These are phyloP conservation scores for Yponomeuta cagnagella DNA, from an alignment of 2,888 invertebrate genomes.

Conservation along the genomic window DNA sequence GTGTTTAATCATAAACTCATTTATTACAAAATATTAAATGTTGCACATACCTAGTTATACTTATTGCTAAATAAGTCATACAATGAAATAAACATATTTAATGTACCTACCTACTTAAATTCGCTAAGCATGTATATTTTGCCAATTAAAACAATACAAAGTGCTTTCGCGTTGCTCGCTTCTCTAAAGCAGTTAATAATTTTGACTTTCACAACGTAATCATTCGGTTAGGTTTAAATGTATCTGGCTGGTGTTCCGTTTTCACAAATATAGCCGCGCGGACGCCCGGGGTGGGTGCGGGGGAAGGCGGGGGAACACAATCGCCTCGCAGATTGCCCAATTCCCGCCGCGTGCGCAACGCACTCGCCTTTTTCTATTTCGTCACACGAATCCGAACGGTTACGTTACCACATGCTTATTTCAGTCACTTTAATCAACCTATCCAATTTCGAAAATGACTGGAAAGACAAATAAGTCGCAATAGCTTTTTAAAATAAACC, in stretches of 20 bases:
- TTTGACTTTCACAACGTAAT: not conserved
- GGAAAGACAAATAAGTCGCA: slow-evolving; percentile 17
- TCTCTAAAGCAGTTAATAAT: not conserved
- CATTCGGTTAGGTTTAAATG: not conserved
- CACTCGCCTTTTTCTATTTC: slow-evolving; percentile 51
- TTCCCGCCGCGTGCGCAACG: slow-evolving; percentile 47
- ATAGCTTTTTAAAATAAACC: slow-evolving; percentile 22
- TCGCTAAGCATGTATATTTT: no score
- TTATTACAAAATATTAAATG: no score
- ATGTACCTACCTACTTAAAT: no score
- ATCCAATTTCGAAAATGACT: not conserved
- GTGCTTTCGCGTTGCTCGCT: slow-evolving; percentile 1
- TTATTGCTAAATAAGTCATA: no score
- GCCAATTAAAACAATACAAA: no score
- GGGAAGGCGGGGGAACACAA: slow-evolving; percentile 35
- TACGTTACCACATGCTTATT: slow-evolving; percentile 40
- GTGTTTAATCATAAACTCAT: no score
- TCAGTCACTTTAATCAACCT: slow-evolving; percentile 26
- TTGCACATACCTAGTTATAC: no score
- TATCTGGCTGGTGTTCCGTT: not conserved
- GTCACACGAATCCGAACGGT: slow-evolving; percentile 53
- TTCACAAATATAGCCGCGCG: slow-evolving; percentile 10
- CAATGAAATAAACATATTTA: no score
- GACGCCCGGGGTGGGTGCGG: slow-evolving; percentile 23
- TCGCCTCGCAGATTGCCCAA: slow-evolving; percentile 66